Base-by-base conservation (phyloP, 1,140 invertebrate genomes). In the Drosophila lacteicornis region DNA sequence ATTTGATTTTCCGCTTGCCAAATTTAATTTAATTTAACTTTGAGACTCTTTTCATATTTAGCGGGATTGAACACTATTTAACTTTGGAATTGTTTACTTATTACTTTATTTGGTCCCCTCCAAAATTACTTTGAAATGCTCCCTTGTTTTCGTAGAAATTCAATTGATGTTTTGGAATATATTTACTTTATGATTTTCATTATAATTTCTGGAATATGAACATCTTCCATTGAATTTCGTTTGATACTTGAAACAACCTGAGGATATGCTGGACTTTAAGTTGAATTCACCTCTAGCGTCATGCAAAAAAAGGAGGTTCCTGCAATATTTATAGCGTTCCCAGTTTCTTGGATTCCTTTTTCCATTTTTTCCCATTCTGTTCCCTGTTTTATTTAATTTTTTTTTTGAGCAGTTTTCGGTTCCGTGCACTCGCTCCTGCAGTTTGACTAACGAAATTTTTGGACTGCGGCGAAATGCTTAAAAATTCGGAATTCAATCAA, bases 401-500 rank as follows among this genome's bases (percentile, higher is more conserved):
- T 19, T 73, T 75, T 50, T 75, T 33, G 47, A 61, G 68, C 60
- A 71, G 74, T 79, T 86, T 86, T 82, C 70, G 71, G 65, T 86
- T 76, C 75, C 74, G 45, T 86, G 79, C 82, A 79, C 75, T 82
- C 51, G 69, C 47, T 53, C 70, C 75, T 77, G 62, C 71, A 83
- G 82, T 88, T 83, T 71, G 80, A 63, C 76, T 84, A 83, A 83
- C 81, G 57, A 84, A 84, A 84, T 87, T 80, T 71, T 88, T 80
- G 62, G 55, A 80, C 78, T 88, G 77, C 74, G 84, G 85, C 80
- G 60, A 88, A 84, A 78, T 88, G 84, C 80, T 88, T 88, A 90
- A 90, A 88, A 88, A 88, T 88, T 88, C 84, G 80, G 55, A 88
- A 88, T 90, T 88, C 84, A 88, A 88, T 88, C 84, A 88, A 88